A percentile compares a stretch with the other conserved stretches of the same genome.
Evolutionary conservation across 2,888 invertebrate species (phyloP).

Genomic region (Luffia ferchaultella): DNA sequence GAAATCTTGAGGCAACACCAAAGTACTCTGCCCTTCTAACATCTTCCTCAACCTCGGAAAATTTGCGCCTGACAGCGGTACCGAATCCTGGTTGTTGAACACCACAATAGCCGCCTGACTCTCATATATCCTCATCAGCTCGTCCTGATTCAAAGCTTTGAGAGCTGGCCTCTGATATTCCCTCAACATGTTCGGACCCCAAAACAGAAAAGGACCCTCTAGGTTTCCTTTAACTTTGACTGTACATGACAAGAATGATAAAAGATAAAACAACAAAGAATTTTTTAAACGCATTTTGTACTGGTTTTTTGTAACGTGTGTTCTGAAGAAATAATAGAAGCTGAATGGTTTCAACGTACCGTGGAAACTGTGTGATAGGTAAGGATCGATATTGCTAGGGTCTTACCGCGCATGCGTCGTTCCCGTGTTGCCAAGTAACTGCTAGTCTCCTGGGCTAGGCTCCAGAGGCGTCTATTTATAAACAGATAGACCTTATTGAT

Average conservation of each 20-base stretch:
- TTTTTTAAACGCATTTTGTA: constrained; percentile 3
- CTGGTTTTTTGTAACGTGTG: too few species aligned
- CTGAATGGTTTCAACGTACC: too few species aligned
- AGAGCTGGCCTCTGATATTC: constrained; percentile 57
- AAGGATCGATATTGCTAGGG: too few species aligned
- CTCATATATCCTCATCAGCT: constrained; percentile 63
- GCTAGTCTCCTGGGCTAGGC: too few species aligned
- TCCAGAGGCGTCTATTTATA: too few species aligned
- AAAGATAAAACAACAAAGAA: not conserved
- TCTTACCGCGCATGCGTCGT: too few species aligned
- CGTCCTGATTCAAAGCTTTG: constrained; percentile 59
- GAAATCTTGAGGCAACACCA: constrained; percentile 65
- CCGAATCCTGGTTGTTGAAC: constrained; percentile 66
- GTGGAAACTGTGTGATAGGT: too few species aligned
- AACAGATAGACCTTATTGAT: too few species aligned
- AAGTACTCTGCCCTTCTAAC: constrained; percentile 53
- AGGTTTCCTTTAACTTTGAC: constrained; percentile 33
- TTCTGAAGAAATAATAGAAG: too few species aligned
- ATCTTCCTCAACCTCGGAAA: constrained; percentile 65
- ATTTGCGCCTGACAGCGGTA: constrained; percentile 57
- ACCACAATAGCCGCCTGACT: constrained; percentile 66
- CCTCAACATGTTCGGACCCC: constrained; percentile 60
- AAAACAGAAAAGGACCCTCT: constrained; percentile 68
- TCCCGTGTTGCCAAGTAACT: too few species aligned
- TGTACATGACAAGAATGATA: too few species aligned